phyloP scores from a whole-genome alignment of 2,113 vertebrate species.

The Callaeas wilsoni region DNA sequence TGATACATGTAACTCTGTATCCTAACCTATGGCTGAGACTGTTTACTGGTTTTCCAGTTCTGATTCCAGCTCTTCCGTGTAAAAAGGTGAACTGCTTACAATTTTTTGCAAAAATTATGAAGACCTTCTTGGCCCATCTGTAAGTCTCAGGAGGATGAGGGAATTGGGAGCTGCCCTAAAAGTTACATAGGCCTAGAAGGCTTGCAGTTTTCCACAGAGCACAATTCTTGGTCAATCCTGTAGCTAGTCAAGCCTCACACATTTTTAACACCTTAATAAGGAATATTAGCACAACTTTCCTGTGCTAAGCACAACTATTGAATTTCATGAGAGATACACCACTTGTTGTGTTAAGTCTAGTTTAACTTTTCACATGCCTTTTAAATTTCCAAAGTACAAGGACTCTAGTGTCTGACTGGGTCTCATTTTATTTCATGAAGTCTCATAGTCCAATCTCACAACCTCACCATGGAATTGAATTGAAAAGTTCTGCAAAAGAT shows the following conservation, averaged over 20 bases:
- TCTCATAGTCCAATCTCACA: not conserved
- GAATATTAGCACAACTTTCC: not conserved
- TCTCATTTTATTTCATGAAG: not conserved
- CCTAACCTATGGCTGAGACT: not conserved
- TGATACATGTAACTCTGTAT: accelerated
- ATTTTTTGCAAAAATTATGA: not conserved
- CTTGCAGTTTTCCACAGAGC: not conserved
- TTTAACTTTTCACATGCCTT: not conserved
- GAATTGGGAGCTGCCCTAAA: not conserved
- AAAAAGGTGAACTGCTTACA: accelerated
- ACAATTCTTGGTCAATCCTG: not conserved
- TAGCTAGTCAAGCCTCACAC: not conserved
- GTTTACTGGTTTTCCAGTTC: not conserved
- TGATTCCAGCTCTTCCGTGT: not conserved
- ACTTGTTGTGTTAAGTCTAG: not conserved
- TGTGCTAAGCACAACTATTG: not conserved
- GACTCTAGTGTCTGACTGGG: accelerated
- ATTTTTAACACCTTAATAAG: not conserved
- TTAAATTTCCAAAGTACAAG: not conserved
- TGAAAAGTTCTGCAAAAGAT: not conserved
- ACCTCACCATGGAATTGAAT: not conserved
- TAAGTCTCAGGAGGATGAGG: not conserved
- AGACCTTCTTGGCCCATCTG: accelerated
- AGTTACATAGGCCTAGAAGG: accelerated
- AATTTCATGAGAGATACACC: not conserved